Evolutionary conservation across 2,113 vertebrate genomes (phyloP).

Genomic region (Nibea albiflora): DNA sequence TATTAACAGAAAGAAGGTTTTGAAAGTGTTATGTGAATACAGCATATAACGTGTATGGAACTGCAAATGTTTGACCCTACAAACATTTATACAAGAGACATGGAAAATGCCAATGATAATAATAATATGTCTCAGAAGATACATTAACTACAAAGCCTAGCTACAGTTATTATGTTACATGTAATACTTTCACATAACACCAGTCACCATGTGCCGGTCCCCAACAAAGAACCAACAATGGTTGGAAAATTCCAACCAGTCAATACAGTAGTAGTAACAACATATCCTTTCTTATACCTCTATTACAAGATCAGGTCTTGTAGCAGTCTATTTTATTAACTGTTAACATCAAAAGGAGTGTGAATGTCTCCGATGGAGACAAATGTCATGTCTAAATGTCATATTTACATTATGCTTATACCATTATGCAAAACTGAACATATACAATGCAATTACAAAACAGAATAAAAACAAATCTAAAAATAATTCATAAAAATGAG

Average conservation of each 20-base stretch:
- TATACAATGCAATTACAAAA: background rate
- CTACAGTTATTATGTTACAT: background rate
- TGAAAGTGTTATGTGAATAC: slow-evolving; percentile 7
- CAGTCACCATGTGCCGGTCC: background rate
- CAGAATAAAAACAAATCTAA: background rate
- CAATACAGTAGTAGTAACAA: background rate
- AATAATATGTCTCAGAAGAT: background rate
- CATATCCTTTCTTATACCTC: background rate
- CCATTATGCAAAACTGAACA: background rate
- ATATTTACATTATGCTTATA: background rate
- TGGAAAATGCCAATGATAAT: background rate
- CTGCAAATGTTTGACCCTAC: background rate
- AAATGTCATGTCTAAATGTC: background rate
- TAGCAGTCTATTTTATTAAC: background rate
- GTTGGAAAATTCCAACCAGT: background rate
- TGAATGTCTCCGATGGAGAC: background rate
- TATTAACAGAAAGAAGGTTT: slow-evolving; percentile 67
- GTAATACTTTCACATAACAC: background rate
- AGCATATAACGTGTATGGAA: background rate
- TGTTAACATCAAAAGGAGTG: background rate
- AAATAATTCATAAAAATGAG: background rate
- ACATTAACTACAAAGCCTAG: background rate
- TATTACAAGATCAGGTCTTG: background rate
- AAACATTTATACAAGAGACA: background rate
- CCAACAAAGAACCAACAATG: background rate